Evolutionary conservation across 1,140 invertebrate genomes (phyloP).

Genomic region (Magallana ariakensis): DNA sequence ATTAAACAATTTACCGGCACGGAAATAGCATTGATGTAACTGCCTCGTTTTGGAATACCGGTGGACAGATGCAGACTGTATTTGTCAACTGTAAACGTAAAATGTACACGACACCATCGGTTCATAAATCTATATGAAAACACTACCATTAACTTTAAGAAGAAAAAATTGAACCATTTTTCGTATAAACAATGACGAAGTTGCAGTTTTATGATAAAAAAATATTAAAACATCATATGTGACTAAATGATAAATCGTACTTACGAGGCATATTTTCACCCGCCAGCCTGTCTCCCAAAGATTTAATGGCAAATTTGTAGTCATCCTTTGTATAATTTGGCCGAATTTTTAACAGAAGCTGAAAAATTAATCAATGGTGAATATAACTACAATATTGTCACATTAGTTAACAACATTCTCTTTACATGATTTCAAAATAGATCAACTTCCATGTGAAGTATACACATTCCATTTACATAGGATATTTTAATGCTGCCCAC

Average conservation of each 20-base stretch:
- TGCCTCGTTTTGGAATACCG: not conserved
- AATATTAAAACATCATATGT: no score
- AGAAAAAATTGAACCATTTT: no score
- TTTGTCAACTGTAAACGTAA: not conserved
- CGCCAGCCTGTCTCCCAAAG: not conserved
- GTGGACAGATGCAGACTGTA: not conserved
- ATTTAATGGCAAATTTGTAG: not conserved
- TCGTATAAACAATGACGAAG: no score
- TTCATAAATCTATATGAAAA: not conserved
- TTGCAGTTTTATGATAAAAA: not conserved
- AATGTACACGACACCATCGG: not conserved
- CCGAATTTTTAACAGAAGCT: not conserved
- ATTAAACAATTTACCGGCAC: not conserved
- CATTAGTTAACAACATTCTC: no score
- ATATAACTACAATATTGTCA: no score
- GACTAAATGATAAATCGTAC: no score
- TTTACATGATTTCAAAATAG: no score
- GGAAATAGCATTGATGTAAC: constrained; percentile 1
- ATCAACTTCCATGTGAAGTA: no score
- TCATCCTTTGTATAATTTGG: not conserved
- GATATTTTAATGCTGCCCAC: no score
- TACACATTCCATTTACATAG: no score
- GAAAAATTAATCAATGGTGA: not conserved
- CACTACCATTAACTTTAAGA: not conserved
- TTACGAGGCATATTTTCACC: not conserved